These are phyloP conservation scores for Harmothoe impar DNA, from an alignment of 2,888 invertebrate genomes.

Conservation along the genomic window DNA sequence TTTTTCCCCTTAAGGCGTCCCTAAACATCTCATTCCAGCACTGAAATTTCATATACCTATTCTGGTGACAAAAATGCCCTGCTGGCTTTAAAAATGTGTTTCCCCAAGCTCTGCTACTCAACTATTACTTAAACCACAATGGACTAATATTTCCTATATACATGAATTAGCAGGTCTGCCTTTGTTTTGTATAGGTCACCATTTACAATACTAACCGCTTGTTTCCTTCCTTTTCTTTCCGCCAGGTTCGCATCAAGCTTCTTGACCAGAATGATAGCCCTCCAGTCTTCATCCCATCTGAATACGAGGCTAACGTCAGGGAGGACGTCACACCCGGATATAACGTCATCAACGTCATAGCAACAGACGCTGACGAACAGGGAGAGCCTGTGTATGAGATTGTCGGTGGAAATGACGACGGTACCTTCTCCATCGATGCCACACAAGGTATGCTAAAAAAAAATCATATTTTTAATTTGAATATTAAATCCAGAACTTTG, in stretches of 20 bases:
- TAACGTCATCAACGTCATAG: slow-evolving; percentile 84
- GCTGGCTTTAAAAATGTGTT: too few species aligned
- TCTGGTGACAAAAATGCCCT: too few species aligned
- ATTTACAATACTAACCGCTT: neutral
- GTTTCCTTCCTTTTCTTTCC: neutral
- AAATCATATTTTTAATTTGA: too few species aligned
- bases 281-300: slow-evolving; percentile 92
- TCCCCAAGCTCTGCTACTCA: too few species aligned
- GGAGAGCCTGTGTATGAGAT: slow-evolving; percentile 65
- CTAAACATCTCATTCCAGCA: too few species aligned
- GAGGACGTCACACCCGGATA: slow-evolving; percentile 94
- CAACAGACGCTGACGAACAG: slow-evolving; percentile 68
- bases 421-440: slow-evolving; percentile 66
- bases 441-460: slow-evolving; percentile 65
- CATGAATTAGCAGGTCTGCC: too few species aligned
- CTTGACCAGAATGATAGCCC: slow-evolving; percentile 97
- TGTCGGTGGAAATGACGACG: slow-evolving; percentile 59
- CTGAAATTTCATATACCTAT: too few species aligned
- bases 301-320: slow-evolving; percentile 95
- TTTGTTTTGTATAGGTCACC: too few species aligned
- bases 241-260: slow-evolving; percentile 92
- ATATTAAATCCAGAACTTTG: too few species aligned
- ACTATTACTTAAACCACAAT: too few species aligned
- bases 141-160: too few species aligned
- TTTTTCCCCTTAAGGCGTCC: too few species aligned